Conservation (phyloP, 2,113 vertebrate genomes). For the Myotis brandtii region DNA sequence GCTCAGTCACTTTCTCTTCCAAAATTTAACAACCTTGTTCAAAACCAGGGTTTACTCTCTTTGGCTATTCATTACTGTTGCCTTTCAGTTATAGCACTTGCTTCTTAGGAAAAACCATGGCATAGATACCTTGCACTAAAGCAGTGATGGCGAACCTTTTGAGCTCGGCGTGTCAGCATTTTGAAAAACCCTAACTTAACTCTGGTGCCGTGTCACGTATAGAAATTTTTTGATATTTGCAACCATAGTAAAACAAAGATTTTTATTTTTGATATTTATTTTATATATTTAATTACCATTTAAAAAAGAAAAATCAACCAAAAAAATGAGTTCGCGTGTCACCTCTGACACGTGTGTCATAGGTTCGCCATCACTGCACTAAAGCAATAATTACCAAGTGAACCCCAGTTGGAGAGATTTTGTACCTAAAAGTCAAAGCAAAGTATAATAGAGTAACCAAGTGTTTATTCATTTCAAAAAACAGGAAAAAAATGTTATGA, state of each 20-base stretch:
- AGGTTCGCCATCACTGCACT: neutral
- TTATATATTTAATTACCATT: too few species aligned
- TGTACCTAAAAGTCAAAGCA: slow-evolving; percentile 25
- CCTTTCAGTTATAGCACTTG: neutral
- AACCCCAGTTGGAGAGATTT: slow-evolving; percentile 31
- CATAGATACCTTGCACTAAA: neutral
- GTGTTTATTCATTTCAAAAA: neutral
- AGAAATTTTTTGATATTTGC: too few species aligned
- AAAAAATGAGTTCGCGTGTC: too few species aligned
- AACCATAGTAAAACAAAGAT: too few species aligned
- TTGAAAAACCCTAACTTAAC: too few species aligned
- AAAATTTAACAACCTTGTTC: slow-evolving; percentile 33
- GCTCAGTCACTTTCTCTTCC: neutral
- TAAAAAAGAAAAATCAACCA: too few species aligned
- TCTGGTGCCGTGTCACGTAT: too few species aligned
- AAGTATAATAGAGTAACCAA: neutral
- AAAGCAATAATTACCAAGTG: slow-evolving; percentile 19
- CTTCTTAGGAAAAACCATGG: neutral
- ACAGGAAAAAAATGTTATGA: neutral
- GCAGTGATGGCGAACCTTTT: too few species aligned
- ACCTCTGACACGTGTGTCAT: too few species aligned
- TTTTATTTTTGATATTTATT: too few species aligned
- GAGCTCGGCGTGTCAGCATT: too few species aligned
- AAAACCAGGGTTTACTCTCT: neutral
- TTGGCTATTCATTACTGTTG: neutral